These are phyloP conservation scores for Bradysia coprophila DNA, from an alignment of 1,140 invertebrate species.

Conservation along the genomic window DNA sequence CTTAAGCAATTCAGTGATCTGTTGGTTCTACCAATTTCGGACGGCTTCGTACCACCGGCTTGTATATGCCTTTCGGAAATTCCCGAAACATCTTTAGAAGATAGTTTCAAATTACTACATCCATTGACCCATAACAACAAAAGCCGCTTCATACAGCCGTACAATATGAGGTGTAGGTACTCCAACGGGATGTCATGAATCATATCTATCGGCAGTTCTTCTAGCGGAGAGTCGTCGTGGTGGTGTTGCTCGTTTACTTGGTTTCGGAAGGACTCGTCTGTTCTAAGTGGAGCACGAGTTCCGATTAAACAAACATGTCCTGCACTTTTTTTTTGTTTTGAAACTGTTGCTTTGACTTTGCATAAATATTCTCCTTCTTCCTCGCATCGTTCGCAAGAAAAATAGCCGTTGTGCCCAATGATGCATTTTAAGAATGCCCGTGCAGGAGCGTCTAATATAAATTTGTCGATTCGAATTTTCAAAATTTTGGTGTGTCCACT, in stretches of 20 bases:
- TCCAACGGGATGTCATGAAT: neutral
- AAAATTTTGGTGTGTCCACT: too few relatives aligned
- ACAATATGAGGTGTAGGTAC: neutral
- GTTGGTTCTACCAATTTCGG: slow-evolving; percentile 1
- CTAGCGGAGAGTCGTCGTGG: neutral
- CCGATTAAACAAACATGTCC: neutral
- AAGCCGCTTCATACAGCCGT: slow-evolving; percentile 6
- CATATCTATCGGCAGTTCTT: neutral
- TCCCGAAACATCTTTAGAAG: neutral
- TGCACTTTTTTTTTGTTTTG: neutral
- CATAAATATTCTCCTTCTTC: neutral
- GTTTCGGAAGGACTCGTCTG: neutral
- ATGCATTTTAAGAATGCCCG: neutral
- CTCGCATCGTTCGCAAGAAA: neutral
- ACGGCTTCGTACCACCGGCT: neutral
- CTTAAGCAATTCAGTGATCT: slow-evolving; percentile 3
- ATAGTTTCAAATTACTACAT: neutral
- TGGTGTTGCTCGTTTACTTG: neutral
- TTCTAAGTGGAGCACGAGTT: neutral
- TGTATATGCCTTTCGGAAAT: neutral
- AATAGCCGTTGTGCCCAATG: neutral
- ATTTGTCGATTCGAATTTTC: slow-evolving; percentile 5
- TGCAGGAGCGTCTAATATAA: slow-evolving; percentile 3
- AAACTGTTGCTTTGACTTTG: neutral
- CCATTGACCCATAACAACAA: slow-evolving; percentile 4